Base-by-base conservation (phyloP, 2,797 vertebrate species). In the Saxicola maurus region DNA sequence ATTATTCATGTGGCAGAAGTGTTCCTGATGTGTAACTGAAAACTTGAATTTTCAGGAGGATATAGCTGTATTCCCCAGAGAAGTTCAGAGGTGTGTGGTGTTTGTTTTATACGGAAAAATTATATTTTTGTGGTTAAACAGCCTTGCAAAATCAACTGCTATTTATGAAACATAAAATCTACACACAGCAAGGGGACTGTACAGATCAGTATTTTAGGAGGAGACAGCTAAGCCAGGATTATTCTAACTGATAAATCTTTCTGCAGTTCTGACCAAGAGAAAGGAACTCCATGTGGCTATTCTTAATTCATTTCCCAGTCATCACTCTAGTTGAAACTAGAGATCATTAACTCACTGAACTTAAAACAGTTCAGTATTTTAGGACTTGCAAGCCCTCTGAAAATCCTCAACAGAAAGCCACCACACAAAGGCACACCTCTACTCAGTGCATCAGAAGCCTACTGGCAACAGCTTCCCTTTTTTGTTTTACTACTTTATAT, bases 1-100 rank as follows among this genome's bases (percentile, higher is more conserved):
- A 21, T 68, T 59, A 37, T 35, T 61, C 35, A 31, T 1, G 4
- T 75, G 28, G 15, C 35, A 10, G 14, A 25, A 68, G 16, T 4
- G 9, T 30, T 86, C 13, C 37, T 2, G 3, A 23, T 1, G 0
- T 1, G 1, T 20, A 61, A 53, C 3, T 79, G 40, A 59, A 59
- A 64, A 51, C 12, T 24, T 69, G 18, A 14, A 48, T 48, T 65
- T 78, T 75, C 38, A 57, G 19, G 24, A 74, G 17, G 11, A 66
- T 61, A 49, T 20, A 62, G n/a, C 12, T 61, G 1, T 20, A 27
- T 16, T 83, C 27, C 5, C 20, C 16, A 23, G 18, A 23, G 40
- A 76, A 31, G 14, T 11, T 38, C 30, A 0, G 5, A 18, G 51
- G 17, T 40, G 25, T 30, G 25, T 30, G 18, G 12, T 43, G 18